Evolutionary conservation across 2,888 invertebrate species (phyloP), one percentile per base, ranked within the genome.

Genomic region (Zaprionus lineosus): DNA sequence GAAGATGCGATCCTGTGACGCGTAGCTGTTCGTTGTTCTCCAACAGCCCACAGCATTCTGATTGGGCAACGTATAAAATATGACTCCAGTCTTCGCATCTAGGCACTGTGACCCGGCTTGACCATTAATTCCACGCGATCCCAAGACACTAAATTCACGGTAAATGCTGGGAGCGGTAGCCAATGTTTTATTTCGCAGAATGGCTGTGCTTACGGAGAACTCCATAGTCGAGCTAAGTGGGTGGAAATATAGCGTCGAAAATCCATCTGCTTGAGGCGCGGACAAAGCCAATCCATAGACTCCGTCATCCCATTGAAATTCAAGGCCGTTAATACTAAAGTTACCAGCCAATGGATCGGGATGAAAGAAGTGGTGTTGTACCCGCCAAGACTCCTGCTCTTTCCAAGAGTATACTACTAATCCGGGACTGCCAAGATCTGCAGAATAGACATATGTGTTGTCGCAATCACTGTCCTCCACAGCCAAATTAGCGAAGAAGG

Each of bases 11-110:
- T 94, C 94, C 85, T 95, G 95, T 5, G 94, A 93, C 65, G 93
- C 92, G 89, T 93, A 93, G 3, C 91, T 92, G 79, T 93, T 93
- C 0, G 93, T 92, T 0, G 94, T 94, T 73, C 92, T 93, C 95
- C 95, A 95, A 78, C 95, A 95, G 0, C 94, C 95, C 0, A 95
- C 93, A 0, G 95, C 94, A 83, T 95, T 95, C 11, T 94, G 86
- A 82, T 95, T 95, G 0, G 95, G 92, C 47, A 95, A 87, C 0
- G 94, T 93, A 86, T 95, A 95, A 87, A 95, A 94, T 0, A 95
- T 88, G 0, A 95, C 94, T 0, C 94, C 94, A 0, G 94, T 93
- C 62, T 92, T 92, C 14, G 92, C 92, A 66, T 95, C 94, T 1
- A 95, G 86, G 78, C 94, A 95, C 0, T 94, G 93, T 0, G 92